These are phyloP conservation scores for Drosophila ercepeae DNA, from an alignment of 1,140 invertebrate genomes.

Conservation along the genomic window DNA sequence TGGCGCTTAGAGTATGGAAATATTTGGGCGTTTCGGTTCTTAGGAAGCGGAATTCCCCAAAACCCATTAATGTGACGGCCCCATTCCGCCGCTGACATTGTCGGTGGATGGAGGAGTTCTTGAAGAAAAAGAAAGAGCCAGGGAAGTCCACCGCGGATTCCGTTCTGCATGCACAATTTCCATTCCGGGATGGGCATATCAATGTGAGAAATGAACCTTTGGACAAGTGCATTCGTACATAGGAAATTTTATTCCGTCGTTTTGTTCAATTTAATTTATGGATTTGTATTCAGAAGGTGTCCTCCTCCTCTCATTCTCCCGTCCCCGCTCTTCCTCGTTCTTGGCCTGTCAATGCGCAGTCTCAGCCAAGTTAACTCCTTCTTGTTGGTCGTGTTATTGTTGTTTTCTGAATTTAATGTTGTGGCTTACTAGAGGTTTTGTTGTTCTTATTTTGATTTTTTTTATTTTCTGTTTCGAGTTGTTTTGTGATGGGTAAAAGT, in stretches of 20 bases:
- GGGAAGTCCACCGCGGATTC: constrained; percentile 30
- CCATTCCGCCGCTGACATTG: constrained; percentile 36
- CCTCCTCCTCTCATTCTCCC: constrained; percentile 20
- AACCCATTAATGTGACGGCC: constrained; percentile 18
- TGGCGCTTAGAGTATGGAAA: constrained; percentile 13
- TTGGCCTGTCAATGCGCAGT: constrained; percentile 49
- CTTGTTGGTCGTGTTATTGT: not conserved
- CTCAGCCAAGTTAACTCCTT: constrained; percentile 25
- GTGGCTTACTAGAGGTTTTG: no score
- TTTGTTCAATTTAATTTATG: constrained; percentile 66
- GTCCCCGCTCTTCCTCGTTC: constrained; percentile 4
- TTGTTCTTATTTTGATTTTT: constrained; percentile 7
- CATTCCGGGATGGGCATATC: constrained; percentile 34
- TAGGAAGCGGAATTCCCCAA: constrained; percentile 45
- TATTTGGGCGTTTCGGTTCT: constrained; percentile 8
- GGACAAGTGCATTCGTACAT: constrained; percentile 78
- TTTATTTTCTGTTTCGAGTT: constrained; percentile 1
- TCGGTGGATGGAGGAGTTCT: not conserved
- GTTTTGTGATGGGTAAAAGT: constrained; percentile 74
- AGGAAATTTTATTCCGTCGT: constrained; percentile 65
- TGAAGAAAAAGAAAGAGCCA: not conserved
- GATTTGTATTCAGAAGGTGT: constrained; percentile 73
- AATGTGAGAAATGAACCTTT: constrained; percentile 58
- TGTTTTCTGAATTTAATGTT: no score
- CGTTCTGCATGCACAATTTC: constrained; percentile 64